Base-by-base conservation (phyloP, 2,113 vertebrate species). In the Dromiciops gliroides region DNA sequence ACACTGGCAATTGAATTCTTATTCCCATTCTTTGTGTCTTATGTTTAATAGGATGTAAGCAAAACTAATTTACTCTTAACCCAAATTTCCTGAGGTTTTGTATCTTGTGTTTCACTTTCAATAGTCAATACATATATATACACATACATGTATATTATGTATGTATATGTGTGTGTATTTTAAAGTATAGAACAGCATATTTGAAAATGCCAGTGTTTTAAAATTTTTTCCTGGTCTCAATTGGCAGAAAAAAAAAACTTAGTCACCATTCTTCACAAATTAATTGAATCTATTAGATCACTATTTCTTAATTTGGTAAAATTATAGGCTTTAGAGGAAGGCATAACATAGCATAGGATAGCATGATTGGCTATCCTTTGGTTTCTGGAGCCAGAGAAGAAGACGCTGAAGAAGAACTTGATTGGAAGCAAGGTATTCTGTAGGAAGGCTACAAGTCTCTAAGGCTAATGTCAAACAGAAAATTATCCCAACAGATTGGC, bases 131-230 rank as follows among this genome's bases (percentile, higher is more conserved):
- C 8, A 16, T 75, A n/a, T 67, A 2, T 67, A 37, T 67, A 24
- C 25, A 6, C 9, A 8, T 53, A 24, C 25, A 10, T 75, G 67
- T 75, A n/a, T 75, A 14, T 67, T 67, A 14, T 67, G 16, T 37
- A 37, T n/a, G 31, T 9, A 37, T 37, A 3, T 37, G 31, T 37
- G 31, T 37, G 5, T n/a, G 9, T 67, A 67, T 19, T n/a, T 93
- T 16, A 94, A 97, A 95, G 93, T 94, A 97, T 44, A 97, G 96
- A 90, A 94, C 47, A 26, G 90, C 93, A 49, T 83, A 2, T 83
- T 44, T 83, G n/a, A 83, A 83, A 83, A 83, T 83, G n/a, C 19
- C 19, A 83, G 23, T 83, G 56, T 67, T 67, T 67, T 44, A 44
- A 75, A 83, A 23, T 83, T n/a, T 83, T 83, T 19, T 83, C 67